These are phyloP conservation scores for Erebia ligea DNA, from an alignment of 2,888 invertebrate genomes.

Conservation along the genomic window DNA sequence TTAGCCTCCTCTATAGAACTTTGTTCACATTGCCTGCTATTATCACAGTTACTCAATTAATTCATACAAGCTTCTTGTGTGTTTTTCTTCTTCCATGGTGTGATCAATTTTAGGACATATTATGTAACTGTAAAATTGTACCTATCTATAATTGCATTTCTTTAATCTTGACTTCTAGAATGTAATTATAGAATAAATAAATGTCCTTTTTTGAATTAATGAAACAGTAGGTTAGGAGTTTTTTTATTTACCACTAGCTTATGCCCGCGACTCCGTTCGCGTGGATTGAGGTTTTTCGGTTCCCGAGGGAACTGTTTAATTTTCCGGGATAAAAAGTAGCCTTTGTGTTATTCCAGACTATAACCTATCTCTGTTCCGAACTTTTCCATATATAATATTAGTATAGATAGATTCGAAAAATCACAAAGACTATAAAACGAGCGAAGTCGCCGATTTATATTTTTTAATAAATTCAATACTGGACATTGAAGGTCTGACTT, in stretches of 20 bases:
- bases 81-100: slow-evolving; percentile 18
- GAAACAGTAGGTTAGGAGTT: neutral
- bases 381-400: too few species aligned
- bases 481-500: slow-evolving; percentile 7
- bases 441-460: neutral
- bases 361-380: too few species aligned
- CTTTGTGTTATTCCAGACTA: too few species aligned
- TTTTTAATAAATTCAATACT: neutral
- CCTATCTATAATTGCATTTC: slow-evolving; percentile 6
- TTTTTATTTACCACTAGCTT: too few species aligned
- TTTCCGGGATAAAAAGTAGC: too few species aligned
- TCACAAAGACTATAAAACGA: neutral
- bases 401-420: too few species aligned
- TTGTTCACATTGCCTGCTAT: slow-evolving; percentile 12
- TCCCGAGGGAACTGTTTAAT: too few species aligned
- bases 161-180: slow-evolving; percentile 3
- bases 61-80: slow-evolving; percentile 21
- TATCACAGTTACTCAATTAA: slow-evolving; percentile 21
- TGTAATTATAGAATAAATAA: neutral
- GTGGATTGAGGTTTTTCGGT: too few species aligned
- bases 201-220: neutral
- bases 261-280: too few species aligned
- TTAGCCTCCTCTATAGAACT: neutral
- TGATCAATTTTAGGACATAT: slow-evolving; percentile 15
- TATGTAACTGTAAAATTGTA: slow-evolving; percentile 22